A percentile compares a stretch with the other conserved stretches of the same genome.
phyloP scores from a whole-genome alignment of 2,113 vertebrate species.

The Nothocercus julius region DNA sequence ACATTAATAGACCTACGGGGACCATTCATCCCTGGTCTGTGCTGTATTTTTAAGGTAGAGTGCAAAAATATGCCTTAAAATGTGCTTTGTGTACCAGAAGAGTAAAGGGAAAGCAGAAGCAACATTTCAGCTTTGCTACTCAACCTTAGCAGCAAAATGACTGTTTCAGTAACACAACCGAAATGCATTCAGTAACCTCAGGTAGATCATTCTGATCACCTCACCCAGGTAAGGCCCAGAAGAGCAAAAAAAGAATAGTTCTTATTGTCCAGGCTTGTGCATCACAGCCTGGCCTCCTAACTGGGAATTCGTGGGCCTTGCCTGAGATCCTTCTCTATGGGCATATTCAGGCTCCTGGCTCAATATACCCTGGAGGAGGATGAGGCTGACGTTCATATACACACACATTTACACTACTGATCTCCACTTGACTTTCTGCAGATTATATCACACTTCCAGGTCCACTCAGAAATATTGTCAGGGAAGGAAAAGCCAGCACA shows the following conservation, averaged over 20 bases:
- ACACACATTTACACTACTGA: not conserved
- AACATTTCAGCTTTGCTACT: not conserved
- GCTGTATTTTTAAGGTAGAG: not conserved
- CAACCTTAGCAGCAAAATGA: not conserved
- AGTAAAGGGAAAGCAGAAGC: not conserved
- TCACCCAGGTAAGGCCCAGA: not conserved
- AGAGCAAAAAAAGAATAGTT: no score
- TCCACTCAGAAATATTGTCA: not conserved
- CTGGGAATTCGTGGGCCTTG: not conserved
- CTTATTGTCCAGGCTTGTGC: not conserved
- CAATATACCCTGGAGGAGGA: not conserved
- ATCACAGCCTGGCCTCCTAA: not conserved
- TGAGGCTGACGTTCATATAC: not conserved
- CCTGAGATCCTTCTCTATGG: no score
- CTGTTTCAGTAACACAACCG: not conserved
- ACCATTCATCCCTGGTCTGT: not conserved
- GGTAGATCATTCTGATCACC: not conserved
- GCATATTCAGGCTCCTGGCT: not conserved
- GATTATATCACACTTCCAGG: not conserved
- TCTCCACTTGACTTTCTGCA: not conserved
- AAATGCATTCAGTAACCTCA: not conserved
- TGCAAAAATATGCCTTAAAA: not conserved
- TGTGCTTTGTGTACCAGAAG: not conserved
- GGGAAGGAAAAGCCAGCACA: not conserved
- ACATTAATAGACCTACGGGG: constrained; percentile 39